These are phyloP conservation scores for Epinotia ramella DNA, from an alignment of 2,888 invertebrate species.

Conservation along the genomic window DNA sequence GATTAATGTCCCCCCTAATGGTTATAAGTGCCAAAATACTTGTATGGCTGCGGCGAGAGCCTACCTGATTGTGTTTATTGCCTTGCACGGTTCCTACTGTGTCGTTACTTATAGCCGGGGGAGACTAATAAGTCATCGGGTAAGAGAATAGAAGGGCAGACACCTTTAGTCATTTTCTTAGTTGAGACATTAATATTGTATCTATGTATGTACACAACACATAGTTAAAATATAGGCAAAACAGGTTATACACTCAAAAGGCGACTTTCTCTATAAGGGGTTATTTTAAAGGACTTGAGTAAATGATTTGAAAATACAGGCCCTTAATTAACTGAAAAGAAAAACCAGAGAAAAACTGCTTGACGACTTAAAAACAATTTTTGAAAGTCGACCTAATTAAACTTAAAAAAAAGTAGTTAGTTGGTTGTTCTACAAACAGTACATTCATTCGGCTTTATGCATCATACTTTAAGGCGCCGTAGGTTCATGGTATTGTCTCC, in stretches of 20 bases:
- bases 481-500: no score
- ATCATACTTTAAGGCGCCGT: no score
- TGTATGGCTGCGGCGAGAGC: conserved; percentile 23
- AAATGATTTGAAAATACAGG: no score
- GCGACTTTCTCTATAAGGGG: no score
- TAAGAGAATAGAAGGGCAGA: not conserved
- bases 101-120: conserved; percentile 33
- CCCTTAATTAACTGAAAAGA: not conserved
- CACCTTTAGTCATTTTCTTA: not conserved
- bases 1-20: conserved; percentile 49
- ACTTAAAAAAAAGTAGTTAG: not conserved
- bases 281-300: no score
- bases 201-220: no score
- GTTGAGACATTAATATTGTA: not conserved
- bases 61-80: conserved; percentile 39
- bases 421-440: not conserved
- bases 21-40: conserved; percentile 37
- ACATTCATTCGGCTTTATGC: no score
- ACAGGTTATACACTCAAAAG: no score
- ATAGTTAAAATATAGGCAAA: no score
- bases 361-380: not conserved
- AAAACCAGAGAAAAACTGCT: not conserved
- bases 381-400: not conserved
- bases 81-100: conserved; percentile 16
- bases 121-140: not conserved